phyloP scores from a whole-genome alignment of 2,888 invertebrate species.

The Drosophila vallismaia region DNA sequence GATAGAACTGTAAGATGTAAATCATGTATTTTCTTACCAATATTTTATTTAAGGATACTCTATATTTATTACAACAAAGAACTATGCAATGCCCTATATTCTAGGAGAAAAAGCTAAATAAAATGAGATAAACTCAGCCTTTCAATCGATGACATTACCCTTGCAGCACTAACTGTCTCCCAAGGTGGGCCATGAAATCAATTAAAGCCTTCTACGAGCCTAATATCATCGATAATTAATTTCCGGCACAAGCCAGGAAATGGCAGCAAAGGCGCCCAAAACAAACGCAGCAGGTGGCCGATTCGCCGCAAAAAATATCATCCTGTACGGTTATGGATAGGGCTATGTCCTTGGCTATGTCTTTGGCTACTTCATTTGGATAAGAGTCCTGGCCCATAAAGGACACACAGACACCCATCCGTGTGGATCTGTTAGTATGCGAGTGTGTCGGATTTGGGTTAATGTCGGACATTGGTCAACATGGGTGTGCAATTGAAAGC shows the following conservation, averaged over 20 bases:
- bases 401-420: conserved; percentile 11
- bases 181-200: conserved; percentile 39
- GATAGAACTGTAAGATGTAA: too few species aligned
- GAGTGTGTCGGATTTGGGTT: conserved; percentile 69
- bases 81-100: too few species aligned
- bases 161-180: conserved; percentile 8
- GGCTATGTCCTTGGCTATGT: conserved; percentile 5
- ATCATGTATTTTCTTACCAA: too few species aligned
- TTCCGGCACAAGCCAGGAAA: conserved; percentile 52
- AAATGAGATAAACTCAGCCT: background rate
- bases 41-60: too few species aligned
- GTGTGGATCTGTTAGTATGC: conserved; percentile 13
- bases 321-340: conserved; percentile 21
- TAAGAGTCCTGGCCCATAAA: conserved; percentile 56
- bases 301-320: conserved; percentile 24
- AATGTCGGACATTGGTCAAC: conserved; percentile 74
- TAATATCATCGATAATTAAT: conserved; percentile 67
- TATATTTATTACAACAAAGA: too few species aligned
- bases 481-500: conserved; percentile 74
- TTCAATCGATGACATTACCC: background rate
- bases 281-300: conserved; percentile 65
- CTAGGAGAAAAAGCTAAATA: background rate
- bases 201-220: conserved; percentile 53
- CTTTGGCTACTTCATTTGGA: conserved; percentile 67
- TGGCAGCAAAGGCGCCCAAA: conserved; percentile 4